Conservation (phyloP, 53 echinoderm and acorn worm species). For the Paracentrotus lividus region DNA sequence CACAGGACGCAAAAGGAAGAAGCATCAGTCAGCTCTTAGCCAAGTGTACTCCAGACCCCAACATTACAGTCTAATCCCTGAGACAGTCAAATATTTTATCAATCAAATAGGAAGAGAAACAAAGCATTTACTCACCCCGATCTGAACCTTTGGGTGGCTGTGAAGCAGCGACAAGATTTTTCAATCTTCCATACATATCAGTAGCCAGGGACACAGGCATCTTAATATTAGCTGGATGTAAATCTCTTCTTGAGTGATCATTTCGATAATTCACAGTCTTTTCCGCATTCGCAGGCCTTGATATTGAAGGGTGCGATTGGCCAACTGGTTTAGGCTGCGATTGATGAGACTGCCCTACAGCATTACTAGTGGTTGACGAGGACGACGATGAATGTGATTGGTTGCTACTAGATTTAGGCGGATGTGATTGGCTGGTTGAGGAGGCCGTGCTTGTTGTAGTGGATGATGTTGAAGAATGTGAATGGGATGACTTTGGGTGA, state of each 20-base stretch:
- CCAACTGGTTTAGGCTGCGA: conserved; percentile 15
- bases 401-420: conserved; percentile 13
- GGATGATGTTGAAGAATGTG: conserved; percentile 65
- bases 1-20: too few species aligned
- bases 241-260: conserved; percentile 64
- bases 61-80: too few species aligned
- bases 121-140: conserved; percentile 57
- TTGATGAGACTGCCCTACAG: conserved; percentile 17
- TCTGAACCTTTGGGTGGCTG: conserved; percentile 68
- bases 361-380: conserved; percentile 35
- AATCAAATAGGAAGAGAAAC: too few species aligned
- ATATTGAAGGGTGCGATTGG: conserved; percentile 15
- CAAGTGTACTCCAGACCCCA: too few species aligned
- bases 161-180: conserved; percentile 85
- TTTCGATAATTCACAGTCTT: conserved; percentile 51
- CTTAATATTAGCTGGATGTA: conserved; percentile 28
- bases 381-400: conserved; percentile 39
- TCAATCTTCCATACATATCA: conserved; percentile 96
- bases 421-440: conserved; percentile 48
- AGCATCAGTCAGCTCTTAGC: too few species aligned
- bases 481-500: conserved; percentile 55
- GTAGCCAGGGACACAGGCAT: conserved; percentile 86
- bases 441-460: background rate
- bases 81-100: too few species aligned
- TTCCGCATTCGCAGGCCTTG: conserved; percentile 6